Evolutionary conservation across 2,888 invertebrate species (phyloP), one percentile per base, ranked within the genome.

Genomic region (Melinaea menophilus): DNA sequence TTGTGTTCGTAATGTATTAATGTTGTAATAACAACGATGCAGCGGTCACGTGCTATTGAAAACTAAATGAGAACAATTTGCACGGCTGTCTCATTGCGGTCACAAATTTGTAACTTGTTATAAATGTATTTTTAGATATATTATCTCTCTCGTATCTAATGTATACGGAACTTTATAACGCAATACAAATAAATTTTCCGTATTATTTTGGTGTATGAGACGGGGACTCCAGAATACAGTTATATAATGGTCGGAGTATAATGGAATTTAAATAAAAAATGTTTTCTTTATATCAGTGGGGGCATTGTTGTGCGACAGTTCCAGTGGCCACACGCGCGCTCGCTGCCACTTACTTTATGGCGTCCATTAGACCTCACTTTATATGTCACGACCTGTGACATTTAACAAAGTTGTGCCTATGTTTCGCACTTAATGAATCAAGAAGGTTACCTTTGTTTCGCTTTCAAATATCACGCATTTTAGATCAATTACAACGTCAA

Each of bases 271-370:
- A 86, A 85, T 86, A 86, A 88, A 87, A 89, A 90, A 89, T 90
- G 88, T 90, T 90, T 90, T 88, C 88, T 89, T 90, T 89, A 86
- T 90, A 90, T 90, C 90, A 87, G 84, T 79, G 77, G 79, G 79
- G 77, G 84, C 82, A 90, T 90, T 90, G 90, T 90, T 86, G 82
- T 73, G 77, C 73, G 86, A 81, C 84, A 79, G 82, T 84, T 77
- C 84, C 84, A 82, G 84, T 81, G 90, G 79, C 90, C 90, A 90
- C 90, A 90, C 90, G 81, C 88, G 84, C 83, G 87, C 78, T 68
- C 75, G 74, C 75, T 69, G 73, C 72, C 75, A 72, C 73, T 75
- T 73, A 76, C 76, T 79, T 81, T 80, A 82, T 78, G 78, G 75
- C 79, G 77, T 77, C 79, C 79, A 78, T 68, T 70, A 64, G 61